Conservation (phyloP, 2,888 invertebrate genomes). For the Cheilosia vulpina region DNA sequence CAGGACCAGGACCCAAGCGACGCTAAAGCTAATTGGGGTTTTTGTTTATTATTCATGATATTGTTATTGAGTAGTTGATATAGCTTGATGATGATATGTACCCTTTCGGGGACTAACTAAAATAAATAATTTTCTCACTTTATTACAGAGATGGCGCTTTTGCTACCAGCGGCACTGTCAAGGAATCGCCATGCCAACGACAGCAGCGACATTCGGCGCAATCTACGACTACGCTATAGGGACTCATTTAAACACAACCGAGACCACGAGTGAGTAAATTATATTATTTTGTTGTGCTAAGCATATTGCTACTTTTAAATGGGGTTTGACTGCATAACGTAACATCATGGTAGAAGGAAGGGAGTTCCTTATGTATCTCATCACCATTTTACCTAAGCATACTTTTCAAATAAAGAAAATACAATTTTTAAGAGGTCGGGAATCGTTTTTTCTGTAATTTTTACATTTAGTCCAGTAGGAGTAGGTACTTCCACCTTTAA, state of each 20-base stretch:
- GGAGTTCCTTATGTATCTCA: slow-evolving; percentile 22
- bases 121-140: slow-evolving; percentile 69
- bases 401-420: neutral
- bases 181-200: slow-evolving; percentile 91
- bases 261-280: slow-evolving; percentile 82
- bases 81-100: slow-evolving; percentile 29
- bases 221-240: slow-evolving; percentile 89
- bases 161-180: slow-evolving; percentile 91
- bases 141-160: slow-evolving; percentile 91
- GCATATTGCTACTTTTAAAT: slow-evolving; percentile 9
- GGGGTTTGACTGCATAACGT: slow-evolving; percentile 29
- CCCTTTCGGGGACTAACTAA: slow-evolving; percentile 37
- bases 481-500: neutral
- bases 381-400: neutral
- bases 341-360: neutral
- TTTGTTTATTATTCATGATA: slow-evolving; percentile 1
- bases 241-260: slow-evolving; percentile 87
- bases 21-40: slow-evolving; percentile 40
- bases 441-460: neutral
- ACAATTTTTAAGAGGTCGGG: neutral
- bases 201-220: slow-evolving; percentile 91
- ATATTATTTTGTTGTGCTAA: neutral
- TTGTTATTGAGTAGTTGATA: neutral
- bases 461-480: neutral
- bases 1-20: slow-evolving; percentile 4